phyloP scores from a whole-genome alignment of 2,888 invertebrate genomes.

The Cinara cedri region DNA sequence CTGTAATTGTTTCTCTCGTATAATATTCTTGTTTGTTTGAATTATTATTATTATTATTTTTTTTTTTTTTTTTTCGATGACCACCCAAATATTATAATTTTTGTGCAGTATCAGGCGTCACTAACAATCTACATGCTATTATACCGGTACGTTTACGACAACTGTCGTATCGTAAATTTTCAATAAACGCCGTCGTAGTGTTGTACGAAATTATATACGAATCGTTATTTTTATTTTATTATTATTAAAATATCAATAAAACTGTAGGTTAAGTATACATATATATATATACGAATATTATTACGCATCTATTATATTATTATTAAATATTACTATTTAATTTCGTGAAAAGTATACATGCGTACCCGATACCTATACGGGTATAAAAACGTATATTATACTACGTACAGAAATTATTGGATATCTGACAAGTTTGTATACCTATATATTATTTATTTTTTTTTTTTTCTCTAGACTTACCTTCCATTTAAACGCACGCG shows the following conservation, averaged over 20 bases:
- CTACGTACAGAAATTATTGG: too few relatives aligned
- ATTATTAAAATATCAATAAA: neutral
- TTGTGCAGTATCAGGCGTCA: too few relatives aligned
- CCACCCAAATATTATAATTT: conserved; percentile 1
- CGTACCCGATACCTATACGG: too few relatives aligned
- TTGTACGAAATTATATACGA: neutral
- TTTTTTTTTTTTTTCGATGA: conserved; percentile 10
- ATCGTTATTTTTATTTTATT: conserved; percentile 4
- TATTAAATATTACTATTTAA: neutral
- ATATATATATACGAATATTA: too few relatives aligned
- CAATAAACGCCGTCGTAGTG: too few relatives aligned
- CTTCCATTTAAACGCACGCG: conserved; percentile 19
- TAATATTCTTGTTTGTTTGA: neutral
- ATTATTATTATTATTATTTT: too few relatives aligned
- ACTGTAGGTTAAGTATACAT: neutral
- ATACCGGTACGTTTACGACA: neutral
- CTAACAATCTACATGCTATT: too few relatives aligned
- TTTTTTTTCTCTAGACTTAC: neutral
- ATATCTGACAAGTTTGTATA: neutral
- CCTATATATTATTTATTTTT: too few relatives aligned
- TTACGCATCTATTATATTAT: too few relatives aligned
- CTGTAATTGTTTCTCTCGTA: neutral
- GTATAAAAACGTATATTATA: too few relatives aligned
- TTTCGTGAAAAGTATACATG: neutral
- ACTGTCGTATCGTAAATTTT: neutral